Evolutionary conservation across 2,113 vertebrate genomes (phyloP), one percentile per base, ranked within the genome.

Genomic region (Spea multiplicata): DNA sequence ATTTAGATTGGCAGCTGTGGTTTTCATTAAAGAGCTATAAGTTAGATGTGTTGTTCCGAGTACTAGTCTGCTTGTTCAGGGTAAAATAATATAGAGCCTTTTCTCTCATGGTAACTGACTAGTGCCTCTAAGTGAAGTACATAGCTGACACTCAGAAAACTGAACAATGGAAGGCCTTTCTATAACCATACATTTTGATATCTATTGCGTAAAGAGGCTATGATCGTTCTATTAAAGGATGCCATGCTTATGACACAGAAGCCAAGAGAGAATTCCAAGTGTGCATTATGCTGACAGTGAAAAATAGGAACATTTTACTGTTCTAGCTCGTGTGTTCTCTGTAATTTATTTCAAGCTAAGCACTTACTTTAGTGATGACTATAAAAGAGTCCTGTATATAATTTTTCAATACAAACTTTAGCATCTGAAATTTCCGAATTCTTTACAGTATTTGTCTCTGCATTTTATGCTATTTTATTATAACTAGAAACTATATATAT

Each of bases 331-430:
- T 47, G 9, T 76, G 50, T 69, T 76, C 74, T 76, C 53, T 76
- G 16, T 67, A 17, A 69, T 76, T 76, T 59, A 57, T 76, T 76
- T 76, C 50, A 69, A 48, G 52, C 45, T 76, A 68, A 59, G 66
- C 16, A 9, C n/a, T 76, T 75, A 52, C 67, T 76, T 76, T 76
- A 57, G 5, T 66, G 64, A 55, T 69, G 68, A 8, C 65, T 55
- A 9, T 8, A 55, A 53, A 44, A 5, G 74, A 44, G 45, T 44
- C 48, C 6, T 45, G 17, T 64, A 6, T 16, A 16, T 64, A 6
- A 74, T 64, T 76, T 67, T 68, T 50, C 30, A 66, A 53, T 14
- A 76, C 50, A 8, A 46, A 46, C 45, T 47, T 14, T 46, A 57
- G 44, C n/a, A 67, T 5, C 14, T 55, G 8, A 68, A 66, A 48